A percentile compares a stretch with the other conserved stretches of the same genome.
These are phyloP conservation scores for Lissocephala sabroskyi DNA, from an alignment of 2,888 invertebrate species.

Conservation along the genomic window DNA sequence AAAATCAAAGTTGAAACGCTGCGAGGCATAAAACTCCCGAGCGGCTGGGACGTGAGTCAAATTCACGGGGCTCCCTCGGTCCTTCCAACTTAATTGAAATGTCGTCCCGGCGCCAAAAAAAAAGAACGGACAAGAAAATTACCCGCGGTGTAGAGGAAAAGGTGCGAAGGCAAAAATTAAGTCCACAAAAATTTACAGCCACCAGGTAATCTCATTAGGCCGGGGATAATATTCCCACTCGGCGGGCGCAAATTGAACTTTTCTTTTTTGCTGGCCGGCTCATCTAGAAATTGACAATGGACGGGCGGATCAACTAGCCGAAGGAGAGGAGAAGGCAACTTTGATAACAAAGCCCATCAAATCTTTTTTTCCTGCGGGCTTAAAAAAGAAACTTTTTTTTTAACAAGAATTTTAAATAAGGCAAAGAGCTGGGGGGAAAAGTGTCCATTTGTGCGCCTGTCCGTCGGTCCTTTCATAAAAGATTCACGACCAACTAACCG, in stretches of 20 bases:
- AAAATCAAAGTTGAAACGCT: constrained; percentile 39
- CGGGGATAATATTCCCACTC: constrained; percentile 43
- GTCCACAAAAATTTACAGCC: constrained; percentile 46
- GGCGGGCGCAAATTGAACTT: constrained; percentile 41
- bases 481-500: constrained; percentile 37
- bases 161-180: constrained; percentile 47
- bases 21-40: constrained; percentile 54
- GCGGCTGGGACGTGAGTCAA: constrained; percentile 63
- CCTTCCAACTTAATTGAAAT: constrained; percentile 53
- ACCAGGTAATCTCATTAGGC: constrained; percentile 57
- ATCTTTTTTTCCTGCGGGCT: constrained; percentile 37
- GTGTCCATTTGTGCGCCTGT: constrained; percentile 16
- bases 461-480: constrained; percentile 48
- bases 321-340: constrained; percentile 29
- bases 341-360: constrained; percentile 56
- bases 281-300: constrained; percentile 1
- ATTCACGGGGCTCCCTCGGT: constrained; percentile 27
- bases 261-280: constrained; percentile 13
- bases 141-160: constrained; percentile 2
- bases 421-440: constrained; percentile 2
- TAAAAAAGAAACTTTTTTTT: constrained; percentile 64
- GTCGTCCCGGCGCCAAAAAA: constrained; percentile 43
- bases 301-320: not conserved
- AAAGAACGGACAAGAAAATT: not conserved
- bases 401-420: constrained; percentile 32